phyloP scores from a whole-genome alignment of 2,797 vertebrate species.

The Lepidocolaptes lacrymiger region DNA sequence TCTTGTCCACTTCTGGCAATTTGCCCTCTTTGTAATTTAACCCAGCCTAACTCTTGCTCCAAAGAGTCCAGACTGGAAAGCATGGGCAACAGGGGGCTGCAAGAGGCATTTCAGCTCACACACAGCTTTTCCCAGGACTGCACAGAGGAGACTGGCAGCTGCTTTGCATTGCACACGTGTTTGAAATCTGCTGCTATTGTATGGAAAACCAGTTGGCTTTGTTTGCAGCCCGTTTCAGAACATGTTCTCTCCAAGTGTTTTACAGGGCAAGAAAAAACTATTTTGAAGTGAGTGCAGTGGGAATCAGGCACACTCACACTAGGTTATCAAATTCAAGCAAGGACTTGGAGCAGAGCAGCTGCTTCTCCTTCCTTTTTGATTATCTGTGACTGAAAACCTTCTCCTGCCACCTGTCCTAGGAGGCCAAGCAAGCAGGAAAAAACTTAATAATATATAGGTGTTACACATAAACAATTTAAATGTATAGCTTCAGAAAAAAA shows the following conservation, averaged over 20 bases:
- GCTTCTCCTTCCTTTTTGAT: not conserved
- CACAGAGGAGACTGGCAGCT: not conserved
- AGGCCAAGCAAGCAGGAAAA: not conserved
- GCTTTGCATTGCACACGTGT: not conserved
- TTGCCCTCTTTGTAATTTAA: not conserved
- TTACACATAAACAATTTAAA: not conserved
- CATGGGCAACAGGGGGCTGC: not conserved
- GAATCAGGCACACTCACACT: not conserved
- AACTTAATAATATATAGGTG: not conserved
- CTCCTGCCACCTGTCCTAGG: not conserved
- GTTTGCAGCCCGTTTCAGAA: not conserved
- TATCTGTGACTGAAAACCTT: not conserved
- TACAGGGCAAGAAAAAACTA: not conserved
- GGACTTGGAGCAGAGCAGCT: not conserved
- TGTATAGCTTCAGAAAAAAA: not conserved
- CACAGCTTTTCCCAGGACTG: rapidly evolving
- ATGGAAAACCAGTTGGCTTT: not conserved
- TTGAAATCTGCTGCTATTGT: not conserved
- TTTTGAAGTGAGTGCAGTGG: not conserved
- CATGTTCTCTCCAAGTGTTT: rapidly evolving
- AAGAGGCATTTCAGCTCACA: rapidly evolving
- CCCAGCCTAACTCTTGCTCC: not conserved
- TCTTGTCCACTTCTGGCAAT: not conserved
- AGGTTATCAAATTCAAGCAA: not conserved
- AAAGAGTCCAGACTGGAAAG: not conserved